phyloP scores from a whole-genome alignment of 1,140 invertebrate species.

The Drosophila pallidifrons region DNA sequence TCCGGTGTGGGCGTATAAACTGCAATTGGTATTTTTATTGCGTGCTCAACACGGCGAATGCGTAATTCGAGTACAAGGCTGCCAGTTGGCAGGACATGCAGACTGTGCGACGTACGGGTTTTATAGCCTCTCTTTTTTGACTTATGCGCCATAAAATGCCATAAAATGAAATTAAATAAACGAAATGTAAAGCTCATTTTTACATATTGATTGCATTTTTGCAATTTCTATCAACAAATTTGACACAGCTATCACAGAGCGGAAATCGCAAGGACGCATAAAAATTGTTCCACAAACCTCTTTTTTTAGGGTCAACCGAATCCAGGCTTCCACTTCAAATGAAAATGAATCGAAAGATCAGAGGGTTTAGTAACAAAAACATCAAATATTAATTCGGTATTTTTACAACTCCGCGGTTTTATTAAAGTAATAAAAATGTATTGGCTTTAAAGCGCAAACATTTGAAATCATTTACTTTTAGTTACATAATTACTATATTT shows the following conservation, averaged over 20 bases:
- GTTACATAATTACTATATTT: too few species aligned
- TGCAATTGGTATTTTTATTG: conserved; percentile 83
- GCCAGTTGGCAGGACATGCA: conserved; percentile 41
- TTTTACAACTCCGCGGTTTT: not conserved
- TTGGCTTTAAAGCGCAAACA: too few species aligned
- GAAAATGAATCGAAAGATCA: not conserved
- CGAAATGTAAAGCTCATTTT: conserved; percentile 70
- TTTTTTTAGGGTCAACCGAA: conserved; percentile 1
- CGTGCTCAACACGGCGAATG: conserved; percentile 81
- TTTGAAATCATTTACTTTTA: too few species aligned
- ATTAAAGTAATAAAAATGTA: too few species aligned
- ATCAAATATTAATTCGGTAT: not conserved
- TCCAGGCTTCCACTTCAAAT: not conserved
- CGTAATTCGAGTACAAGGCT: conserved; percentile 69
- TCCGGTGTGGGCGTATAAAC: conserved; percentile 33
- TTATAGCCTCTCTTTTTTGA: conserved; percentile 73
- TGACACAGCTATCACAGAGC: conserved; percentile 20
- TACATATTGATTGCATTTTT: conserved; percentile 78
- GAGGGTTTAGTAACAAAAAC: not conserved
- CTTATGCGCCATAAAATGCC: conserved; percentile 76
- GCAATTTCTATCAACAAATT: conserved; percentile 72
- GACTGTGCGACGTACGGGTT: conserved; percentile 23
- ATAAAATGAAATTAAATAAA: conserved; percentile 79
- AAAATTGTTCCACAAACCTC: not conserved
- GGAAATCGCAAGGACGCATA: conserved; percentile 29